Evolutionary conservation across 1,140 invertebrate genomes (phyloP), one percentile per base, ranked within the genome.

Genomic region (Homalodisca vitripennis): DNA sequence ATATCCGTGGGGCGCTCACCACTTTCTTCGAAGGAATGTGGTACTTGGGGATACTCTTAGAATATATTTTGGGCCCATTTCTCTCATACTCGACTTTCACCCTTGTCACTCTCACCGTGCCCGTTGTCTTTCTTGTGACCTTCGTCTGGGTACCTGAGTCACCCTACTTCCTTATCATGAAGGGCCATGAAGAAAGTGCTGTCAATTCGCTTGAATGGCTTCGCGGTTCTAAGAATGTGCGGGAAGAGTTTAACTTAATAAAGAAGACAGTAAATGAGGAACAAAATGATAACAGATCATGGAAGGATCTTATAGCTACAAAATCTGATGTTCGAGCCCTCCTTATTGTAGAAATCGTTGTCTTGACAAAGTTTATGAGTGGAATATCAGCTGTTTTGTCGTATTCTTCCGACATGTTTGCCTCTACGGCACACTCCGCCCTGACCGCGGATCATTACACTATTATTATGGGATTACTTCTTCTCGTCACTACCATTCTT

Each of bases 91-190:
- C 81, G 24, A 81, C 80, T 1, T 82, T 93, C 24, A 88, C 89
- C 70, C 85, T 89, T 69, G 78, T 85, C 0, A 89, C 88, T 70
- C 79, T 86, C 1, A 78, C 80, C 0, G 75, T 89, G 32, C 88
- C 88, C 0, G 73, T 86, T 10, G 27, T 71, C 0, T 90, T 93
- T 78, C 73, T 91, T 0, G 67, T 84, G 0, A 87, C 88, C 72
- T 90, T 91, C 80, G 65, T 86, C 3, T 86, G 87, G 57, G 89
- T 94, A 81, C 93, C 93, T 0, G 94, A 97, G 77, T 90, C 91
- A 32, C 94, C 94, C 0, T 88, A 88, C 67, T 92, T 85, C 71
- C 80, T 89, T 31, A 79, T 92, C 0, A 79, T 81, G 13, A 84
- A 85, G 74, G 83, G 84, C 75, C 81, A 85, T 29, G 82, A 83